phyloP scores from a whole-genome alignment of 2,888 invertebrate genomes.

The Eulithis prunata region DNA sequence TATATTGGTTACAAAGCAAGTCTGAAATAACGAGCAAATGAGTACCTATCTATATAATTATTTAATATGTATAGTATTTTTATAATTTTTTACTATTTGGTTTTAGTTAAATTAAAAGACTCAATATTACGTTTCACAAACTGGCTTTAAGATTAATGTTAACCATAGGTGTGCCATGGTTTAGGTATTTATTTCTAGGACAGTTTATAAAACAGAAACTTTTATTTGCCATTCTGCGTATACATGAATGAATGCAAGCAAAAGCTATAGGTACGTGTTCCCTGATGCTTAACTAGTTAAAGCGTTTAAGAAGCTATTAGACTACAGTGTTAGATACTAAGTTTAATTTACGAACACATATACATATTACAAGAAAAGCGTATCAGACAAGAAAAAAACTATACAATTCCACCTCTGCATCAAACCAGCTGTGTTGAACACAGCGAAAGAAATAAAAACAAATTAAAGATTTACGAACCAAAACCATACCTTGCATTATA shows the following conservation, averaged over 20 bases:
- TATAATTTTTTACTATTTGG: no score
- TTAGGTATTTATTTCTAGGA: no score
- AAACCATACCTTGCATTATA: slow-evolving; percentile 61
- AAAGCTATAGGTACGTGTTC: background rate
- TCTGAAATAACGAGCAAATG: no score
- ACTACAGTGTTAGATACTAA: background rate
- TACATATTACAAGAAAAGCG: background rate
- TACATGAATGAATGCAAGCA: background rate
- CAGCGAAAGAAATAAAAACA: slow-evolving; percentile 16
- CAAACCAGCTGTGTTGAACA: slow-evolving; percentile 15
- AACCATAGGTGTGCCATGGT: no score
- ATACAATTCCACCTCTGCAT: background rate
- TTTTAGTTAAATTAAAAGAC: no score
- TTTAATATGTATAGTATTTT: no score
- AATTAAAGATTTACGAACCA: slow-evolving; percentile 34
- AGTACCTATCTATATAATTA: no score
- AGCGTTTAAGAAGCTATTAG: slow-evolving; percentile 4
- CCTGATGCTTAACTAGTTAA: background rate
- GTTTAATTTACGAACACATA: background rate
- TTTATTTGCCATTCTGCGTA: background rate
- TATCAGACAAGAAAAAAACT: background rate
- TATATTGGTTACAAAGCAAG: background rate
- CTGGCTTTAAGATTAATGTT: no score
- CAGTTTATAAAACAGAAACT: no score
- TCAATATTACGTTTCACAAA: no score